These are phyloP conservation scores for Holacanthella duospinosa DNA, from an alignment of 2,888 invertebrate species.

Conservation along the genomic window DNA sequence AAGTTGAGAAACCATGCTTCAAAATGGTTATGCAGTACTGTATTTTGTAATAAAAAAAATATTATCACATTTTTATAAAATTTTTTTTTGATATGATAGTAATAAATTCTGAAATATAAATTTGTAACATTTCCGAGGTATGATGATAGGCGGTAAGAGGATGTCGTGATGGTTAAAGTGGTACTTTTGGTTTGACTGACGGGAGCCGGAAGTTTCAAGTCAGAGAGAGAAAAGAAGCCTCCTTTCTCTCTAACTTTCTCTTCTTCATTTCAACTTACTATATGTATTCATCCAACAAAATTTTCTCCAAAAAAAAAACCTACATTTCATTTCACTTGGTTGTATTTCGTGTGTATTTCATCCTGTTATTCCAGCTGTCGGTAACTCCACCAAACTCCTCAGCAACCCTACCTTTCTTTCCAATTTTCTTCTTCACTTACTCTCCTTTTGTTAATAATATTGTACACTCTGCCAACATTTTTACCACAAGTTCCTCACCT, in stretches of 20 bases:
- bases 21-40: too few species aligned
- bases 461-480: neutral
- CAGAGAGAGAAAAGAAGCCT: slow-evolving; percentile 14
- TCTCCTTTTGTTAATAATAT: neutral
- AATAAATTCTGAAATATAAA: too few species aligned
- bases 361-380: slow-evolving; percentile 33
- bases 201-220: slow-evolving; percentile 24
- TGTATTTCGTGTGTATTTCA: slow-evolving; percentile 9
- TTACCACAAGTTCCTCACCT: neutral
- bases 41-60: too few species aligned
- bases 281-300: too few species aligned
- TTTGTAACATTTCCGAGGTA: too few species aligned
- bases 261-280: slow-evolving; percentile 5
- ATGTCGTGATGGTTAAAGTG: slow-evolving; percentile 1
- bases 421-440: neutral
- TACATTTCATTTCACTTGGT: slow-evolving; percentile 4
- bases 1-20: too few species aligned
- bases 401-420: neutral
- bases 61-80: too few species aligned
- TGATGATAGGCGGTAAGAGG: too few species aligned
- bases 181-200: slow-evolving; percentile 18
- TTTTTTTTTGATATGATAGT: neutral
- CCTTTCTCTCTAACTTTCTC: neutral
- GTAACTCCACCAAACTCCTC: neutral
- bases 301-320: neutral